Conservation (phyloP, 2,888 invertebrate genomes). For the Drosophila anceps region DNA sequence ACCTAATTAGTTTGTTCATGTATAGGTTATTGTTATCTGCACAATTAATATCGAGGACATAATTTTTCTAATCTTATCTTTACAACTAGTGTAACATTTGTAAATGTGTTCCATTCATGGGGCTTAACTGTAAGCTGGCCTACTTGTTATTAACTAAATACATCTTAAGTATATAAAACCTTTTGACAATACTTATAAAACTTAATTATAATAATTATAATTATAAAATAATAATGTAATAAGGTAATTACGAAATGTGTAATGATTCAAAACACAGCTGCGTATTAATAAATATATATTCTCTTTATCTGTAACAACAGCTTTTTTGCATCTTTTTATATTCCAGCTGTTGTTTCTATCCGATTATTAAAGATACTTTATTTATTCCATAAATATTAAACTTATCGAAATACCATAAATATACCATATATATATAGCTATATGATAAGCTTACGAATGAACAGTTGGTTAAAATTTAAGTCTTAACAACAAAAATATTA, state of each 20-base stretch:
- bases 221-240: not conserved
- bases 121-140: not conserved
- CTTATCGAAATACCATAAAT: not conserved
- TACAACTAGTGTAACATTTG: not conserved
- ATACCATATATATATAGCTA: too few relatives aligned
- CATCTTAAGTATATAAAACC: not conserved
- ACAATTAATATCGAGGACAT: conserved; percentile 8
- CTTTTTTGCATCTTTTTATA: not conserved
- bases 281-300: not conserved
- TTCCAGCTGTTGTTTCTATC: too few relatives aligned
- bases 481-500: not conserved
- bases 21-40: not conserved
- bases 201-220: conserved; percentile 1
- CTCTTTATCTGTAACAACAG: not conserved
- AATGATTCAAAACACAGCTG: not conserved
- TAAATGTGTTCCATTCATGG: not conserved
- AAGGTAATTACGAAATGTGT: not conserved
- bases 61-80: conserved; percentile 2
- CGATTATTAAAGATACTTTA: not conserved
- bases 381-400: not conserved
- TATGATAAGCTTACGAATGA: not conserved
- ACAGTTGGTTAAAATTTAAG: not conserved
- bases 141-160: not conserved
- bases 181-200: not conserved
- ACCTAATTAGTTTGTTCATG: conserved; percentile 1